Base-by-base conservation (phyloP, 2,888 invertebrate genomes). In the Troides helena region DNA sequence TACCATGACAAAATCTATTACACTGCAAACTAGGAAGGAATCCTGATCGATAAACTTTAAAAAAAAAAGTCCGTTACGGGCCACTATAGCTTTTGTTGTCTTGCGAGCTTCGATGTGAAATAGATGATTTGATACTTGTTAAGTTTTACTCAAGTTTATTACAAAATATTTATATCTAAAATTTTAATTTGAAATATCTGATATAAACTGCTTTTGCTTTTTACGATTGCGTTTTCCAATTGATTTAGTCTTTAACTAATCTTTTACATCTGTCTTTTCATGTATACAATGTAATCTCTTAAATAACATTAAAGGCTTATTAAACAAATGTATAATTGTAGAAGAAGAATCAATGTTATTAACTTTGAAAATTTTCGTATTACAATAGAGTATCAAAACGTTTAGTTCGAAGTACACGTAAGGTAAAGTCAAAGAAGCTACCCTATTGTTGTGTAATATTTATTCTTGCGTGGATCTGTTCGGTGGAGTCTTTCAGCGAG, bases 401-500 rank as follows among this genome's bases (percentile, higher is more conserved):
- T 2, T 12, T 71, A 2, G 10, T 18, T 65, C 76, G 23, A 18
- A 56, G 68, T 77, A 77, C 69, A 80, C 71, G 67, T 80, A 81
- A 85, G 78, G 80, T 81, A 84, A 90, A 91, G 92, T 90, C 91
- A 92, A 90, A 90, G 92, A 88, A 89, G 87, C 88, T 82, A 87
- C 87, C 87, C 92, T 83, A 92, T 92, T 92, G 92, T 92, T 85
- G 81, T 78, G 79, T 80, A 87, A 90, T 92, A 92, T 92, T 92
- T 92, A 92, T 92, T 91, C 92, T 90, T 90, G 90, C 87, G 86
- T 87, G 85, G 90, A 89, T 92, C 88, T 86, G 81, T 78, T 81
- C 81, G 83, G 81, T 73, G 74, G 72, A 81, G 84, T 86, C 90
- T 89, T 90, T 89, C 87, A 86, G 87, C 82, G 85, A 90, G 92